Evolutionary conservation across 2,888 invertebrate genomes (phyloP), one percentile per base, ranked within the genome.

Genomic region (Oscheius myriophilus): DNA sequence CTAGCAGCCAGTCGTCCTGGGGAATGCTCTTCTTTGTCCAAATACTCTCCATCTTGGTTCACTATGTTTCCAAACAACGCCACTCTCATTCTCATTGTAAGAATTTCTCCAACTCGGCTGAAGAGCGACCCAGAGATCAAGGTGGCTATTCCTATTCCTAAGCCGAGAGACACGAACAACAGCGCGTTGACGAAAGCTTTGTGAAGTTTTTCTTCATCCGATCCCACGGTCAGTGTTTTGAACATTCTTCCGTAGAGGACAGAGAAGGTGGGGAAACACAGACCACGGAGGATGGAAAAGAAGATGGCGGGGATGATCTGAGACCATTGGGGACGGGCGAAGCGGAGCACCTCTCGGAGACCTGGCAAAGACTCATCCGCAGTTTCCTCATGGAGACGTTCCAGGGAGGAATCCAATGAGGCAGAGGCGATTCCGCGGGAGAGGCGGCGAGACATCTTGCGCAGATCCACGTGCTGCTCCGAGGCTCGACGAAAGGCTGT

Each of bases 31-130:
- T 84, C 82, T 18, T 86, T 73, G 79, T 89, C 89, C 70, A 88
- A 88, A 87, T 88, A 89, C 18, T 82, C 86, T 16, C 88, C 84
- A 53, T 88, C 86, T 78, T 83, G 78, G 1, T 25, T 71, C 26
- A 88, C 61, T 57, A 89, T 87, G 67, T 87, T 87, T 23, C 73
- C 72, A 70, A 88, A 88, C 2, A 88, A 85, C 53, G 83, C 71
- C 11, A 87, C 70, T 39, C 89, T 81, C 62, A 80, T 64, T 21
- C 80, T 51, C 18, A 59, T 68, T 2, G 80, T 79, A 16, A 80
- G 43, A 1, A 46, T 63, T 55, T 80, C 80, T 11, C 80, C 80
- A 7, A 69, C 73, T 21, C 52, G 45, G 3, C 76, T 73, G 18
- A 80, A 55, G 0, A 79, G 67, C 46, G 42, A 73, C 23, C 78